Percentiles rank a stretch among this genome's conserved stretches.
Conservation (phyloP, 1,140 invertebrate species). For the Harlomillsia oculata region DNA sequence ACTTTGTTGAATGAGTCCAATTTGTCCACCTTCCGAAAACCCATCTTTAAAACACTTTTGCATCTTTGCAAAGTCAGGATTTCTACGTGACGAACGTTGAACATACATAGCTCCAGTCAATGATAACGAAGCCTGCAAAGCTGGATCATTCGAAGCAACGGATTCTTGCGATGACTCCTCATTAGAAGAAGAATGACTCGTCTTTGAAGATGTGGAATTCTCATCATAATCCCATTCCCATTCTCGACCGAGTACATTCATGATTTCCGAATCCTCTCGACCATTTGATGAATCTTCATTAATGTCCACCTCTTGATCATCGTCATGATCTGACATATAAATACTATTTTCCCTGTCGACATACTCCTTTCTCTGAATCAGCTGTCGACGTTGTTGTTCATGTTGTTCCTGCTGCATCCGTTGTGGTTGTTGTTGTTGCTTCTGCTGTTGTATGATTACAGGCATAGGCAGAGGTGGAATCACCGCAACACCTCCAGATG, state of each 20-base stretch:
- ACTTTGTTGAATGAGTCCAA: conserved; percentile 13
- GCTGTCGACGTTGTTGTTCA: conserved; percentile 19
- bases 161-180: conserved; percentile 28
- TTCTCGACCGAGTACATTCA: conserved; percentile 53
- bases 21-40: neutral
- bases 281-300: conserved; percentile 57
- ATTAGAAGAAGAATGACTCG: too few relatives aligned
- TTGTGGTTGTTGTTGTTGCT: neutral
- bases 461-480: too few relatives aligned
- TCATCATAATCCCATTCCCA: too few relatives aligned
- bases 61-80: neutral
- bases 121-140: conserved; percentile 1
- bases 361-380: conserved; percentile 38
- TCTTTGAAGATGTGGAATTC: too few relatives aligned
- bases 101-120: conserved; percentile 1
- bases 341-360: too few relatives aligned
- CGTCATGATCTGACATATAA: too few relatives aligned
- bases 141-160: conserved; percentile 28
- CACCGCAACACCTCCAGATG: too few relatives aligned
- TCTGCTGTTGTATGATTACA: neutral
- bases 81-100: neutral
- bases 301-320: conserved; percentile 52
- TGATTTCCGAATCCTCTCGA: conserved; percentile 56
- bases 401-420: conserved; percentile 35
- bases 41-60: too few relatives aligned